Conservation (phyloP, 1,140 invertebrate genomes). For the Conus ventricosus region DNA sequence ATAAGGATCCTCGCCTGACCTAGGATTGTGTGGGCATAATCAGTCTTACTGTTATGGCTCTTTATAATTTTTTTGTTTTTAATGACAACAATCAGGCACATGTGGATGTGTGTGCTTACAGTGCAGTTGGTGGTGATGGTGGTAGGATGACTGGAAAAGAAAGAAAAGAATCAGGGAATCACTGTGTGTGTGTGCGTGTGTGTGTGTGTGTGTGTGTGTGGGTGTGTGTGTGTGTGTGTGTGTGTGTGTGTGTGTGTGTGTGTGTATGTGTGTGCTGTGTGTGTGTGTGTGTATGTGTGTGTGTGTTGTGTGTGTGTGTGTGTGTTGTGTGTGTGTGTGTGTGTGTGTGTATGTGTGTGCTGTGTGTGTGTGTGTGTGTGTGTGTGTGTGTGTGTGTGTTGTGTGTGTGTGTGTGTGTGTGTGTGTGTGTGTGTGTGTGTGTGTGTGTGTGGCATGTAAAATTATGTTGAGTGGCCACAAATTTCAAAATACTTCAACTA, state of each 20-base stretch:
- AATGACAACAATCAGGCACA: too few species aligned
- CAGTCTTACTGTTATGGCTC: too few species aligned
- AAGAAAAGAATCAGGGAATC: too few species aligned
- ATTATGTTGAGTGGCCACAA: too few species aligned
- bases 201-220: neutral
- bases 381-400: neutral
- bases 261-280: neutral
- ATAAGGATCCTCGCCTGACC: too few species aligned
- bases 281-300: slow-evolving; percentile 1
- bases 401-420: neutral
- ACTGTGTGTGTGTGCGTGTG: neutral
- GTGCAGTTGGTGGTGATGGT: too few species aligned
- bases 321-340: neutral
- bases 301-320: too few species aligned
- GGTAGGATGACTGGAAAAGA: too few species aligned
- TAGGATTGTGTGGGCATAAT: too few species aligned
- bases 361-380: neutral
- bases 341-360: neutral
- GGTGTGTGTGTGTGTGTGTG: neutral
- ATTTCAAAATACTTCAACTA: too few species aligned
- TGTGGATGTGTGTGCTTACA: too few species aligned
- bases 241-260: neutral
- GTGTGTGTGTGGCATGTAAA: neutral
- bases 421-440: neutral
- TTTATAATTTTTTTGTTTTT: too few species aligned